Percentiles rank a stretch among this genome's conserved stretches.
These are phyloP conservation scores for Drosophila ananassae DNA, from an alignment of 1,140 invertebrate species.

Conservation along the genomic window DNA sequence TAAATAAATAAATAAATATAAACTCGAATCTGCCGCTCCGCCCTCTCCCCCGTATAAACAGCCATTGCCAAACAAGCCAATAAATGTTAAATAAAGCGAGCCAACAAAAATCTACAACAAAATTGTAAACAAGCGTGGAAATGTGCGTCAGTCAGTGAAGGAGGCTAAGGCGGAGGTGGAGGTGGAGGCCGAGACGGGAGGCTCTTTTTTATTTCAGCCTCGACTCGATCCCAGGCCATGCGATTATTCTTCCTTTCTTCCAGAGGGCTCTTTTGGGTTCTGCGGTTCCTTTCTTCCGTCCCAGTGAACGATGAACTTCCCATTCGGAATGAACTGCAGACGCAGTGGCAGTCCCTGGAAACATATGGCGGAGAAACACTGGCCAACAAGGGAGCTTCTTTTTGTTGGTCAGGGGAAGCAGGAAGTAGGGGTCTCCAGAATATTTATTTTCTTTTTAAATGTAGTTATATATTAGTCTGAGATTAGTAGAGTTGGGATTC, in stretches of 20 bases:
- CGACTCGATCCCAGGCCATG: background rate
- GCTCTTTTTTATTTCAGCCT: background rate
- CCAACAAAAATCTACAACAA: slow-evolving; percentile 20
- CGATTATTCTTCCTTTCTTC: slow-evolving; percentile 8
- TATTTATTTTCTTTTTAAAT: too few species aligned
- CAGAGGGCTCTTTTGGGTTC: slow-evolving; percentile 19
- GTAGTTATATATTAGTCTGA: too few species aligned
- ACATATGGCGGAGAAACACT: slow-evolving; percentile 52
- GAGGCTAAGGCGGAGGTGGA: background rate
- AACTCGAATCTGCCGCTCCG: slow-evolving; percentile 36
- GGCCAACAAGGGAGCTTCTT: slow-evolving; percentile 11
- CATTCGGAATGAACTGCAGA: slow-evolving; percentile 8
- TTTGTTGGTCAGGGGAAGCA: too few species aligned
- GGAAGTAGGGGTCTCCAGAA: too few species aligned
- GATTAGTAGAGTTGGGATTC: too few species aligned
- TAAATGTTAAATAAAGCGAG: slow-evolving; percentile 69
- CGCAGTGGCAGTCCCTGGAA: slow-evolving; percentile 14
- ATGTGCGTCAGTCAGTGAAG: slow-evolving; percentile 58
- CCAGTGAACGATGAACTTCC: slow-evolving; percentile 6
- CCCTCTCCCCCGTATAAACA: slow-evolving; percentile 44
- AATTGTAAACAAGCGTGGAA: slow-evolving; percentile 42
- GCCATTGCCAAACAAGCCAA: slow-evolving; percentile 69
- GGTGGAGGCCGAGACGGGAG: too few species aligned
- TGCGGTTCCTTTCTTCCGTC: slow-evolving; percentile 19
- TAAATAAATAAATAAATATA: slow-evolving; percentile 25